phyloP scores from a whole-genome alignment of 1,140 invertebrate genomes.

The Batillaria attramentaria region DNA sequence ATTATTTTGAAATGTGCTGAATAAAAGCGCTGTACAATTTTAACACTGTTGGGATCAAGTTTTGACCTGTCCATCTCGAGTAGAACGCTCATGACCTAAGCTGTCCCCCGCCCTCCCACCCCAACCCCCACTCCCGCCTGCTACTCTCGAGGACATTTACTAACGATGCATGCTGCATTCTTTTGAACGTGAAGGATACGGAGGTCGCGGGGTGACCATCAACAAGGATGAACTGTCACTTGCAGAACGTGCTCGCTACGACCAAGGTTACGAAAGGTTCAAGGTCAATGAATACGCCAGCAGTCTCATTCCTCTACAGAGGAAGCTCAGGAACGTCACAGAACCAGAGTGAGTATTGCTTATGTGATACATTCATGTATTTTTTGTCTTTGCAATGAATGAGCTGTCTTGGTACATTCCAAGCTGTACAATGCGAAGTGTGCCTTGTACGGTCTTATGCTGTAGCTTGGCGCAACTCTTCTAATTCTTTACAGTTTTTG shows the following conservation, averaged over 20 bases:
- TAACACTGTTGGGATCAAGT: neutral
- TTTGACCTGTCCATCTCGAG: neutral
- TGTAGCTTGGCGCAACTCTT: too few species aligned
- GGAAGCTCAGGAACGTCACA: slow-evolving; percentile 91
- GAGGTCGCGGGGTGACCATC: slow-evolving; percentile 88
- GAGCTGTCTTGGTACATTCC: neutral
- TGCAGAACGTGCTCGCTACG: slow-evolving; percentile 89
- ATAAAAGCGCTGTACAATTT: too few species aligned
- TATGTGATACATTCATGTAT: neutral
- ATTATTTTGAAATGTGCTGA: too few species aligned
- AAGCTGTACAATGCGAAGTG: neutral
- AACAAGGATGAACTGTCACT: slow-evolving; percentile 84
- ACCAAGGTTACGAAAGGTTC: slow-evolving; percentile 96
- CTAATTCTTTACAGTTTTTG: too few species aligned
- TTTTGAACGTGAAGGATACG: too few species aligned
- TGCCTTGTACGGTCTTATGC: too few species aligned
- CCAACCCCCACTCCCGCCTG: slow-evolving; percentile 58
- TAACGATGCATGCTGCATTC: too few species aligned
- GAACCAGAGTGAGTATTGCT: slow-evolving; percentile 87
- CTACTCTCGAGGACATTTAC: too few species aligned
- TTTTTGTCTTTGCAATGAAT: slow-evolving; percentile 46
- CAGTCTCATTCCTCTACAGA: slow-evolving; percentile 95
- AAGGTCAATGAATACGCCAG: slow-evolving; percentile 99
- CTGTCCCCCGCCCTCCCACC: neutral
- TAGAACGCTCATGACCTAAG: neutral